A percentile compares a stretch with the other conserved stretches of the same genome.
phyloP scores from a whole-genome alignment of 2,797 vertebrate species.

The Chiroxiphia lanceolata region DNA sequence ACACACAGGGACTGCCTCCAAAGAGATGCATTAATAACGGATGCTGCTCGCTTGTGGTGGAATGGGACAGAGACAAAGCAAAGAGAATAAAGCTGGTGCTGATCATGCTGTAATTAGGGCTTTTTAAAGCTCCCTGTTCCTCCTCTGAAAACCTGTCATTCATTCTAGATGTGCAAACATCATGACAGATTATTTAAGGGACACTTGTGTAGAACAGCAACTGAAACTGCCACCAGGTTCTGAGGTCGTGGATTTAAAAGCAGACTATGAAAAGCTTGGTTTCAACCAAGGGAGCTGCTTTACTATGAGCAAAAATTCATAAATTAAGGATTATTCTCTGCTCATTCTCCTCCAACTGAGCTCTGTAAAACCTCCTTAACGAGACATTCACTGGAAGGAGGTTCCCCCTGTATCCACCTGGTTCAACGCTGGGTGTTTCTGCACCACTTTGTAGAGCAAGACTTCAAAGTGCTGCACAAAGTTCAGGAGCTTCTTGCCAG shows the following conservation, averaged over 20 bases:
- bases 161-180: not conserved
- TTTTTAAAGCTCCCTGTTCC: not conserved
- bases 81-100: not conserved
- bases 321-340: not conserved
- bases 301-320: not conserved
- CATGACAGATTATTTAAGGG: not conserved
- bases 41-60: not conserved
- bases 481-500: not conserved
- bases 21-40: not conserved
- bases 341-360: not conserved
- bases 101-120: not conserved
- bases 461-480: not conserved
- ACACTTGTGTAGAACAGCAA: not conserved
- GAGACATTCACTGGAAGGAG: not conserved
- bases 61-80: not conserved
- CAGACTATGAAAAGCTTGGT: not conserved
- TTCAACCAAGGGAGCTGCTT: not conserved
- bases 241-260: not conserved
- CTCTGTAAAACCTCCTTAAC: not conserved
- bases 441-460: not conserved
- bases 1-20: not conserved
- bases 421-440: not conserved
- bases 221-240: not conserved
- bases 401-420: not conserved
- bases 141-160: not conserved